phyloP scores from a whole-genome alignment of 2,797 vertebrate genomes.

The Buceros bicornis region DNA sequence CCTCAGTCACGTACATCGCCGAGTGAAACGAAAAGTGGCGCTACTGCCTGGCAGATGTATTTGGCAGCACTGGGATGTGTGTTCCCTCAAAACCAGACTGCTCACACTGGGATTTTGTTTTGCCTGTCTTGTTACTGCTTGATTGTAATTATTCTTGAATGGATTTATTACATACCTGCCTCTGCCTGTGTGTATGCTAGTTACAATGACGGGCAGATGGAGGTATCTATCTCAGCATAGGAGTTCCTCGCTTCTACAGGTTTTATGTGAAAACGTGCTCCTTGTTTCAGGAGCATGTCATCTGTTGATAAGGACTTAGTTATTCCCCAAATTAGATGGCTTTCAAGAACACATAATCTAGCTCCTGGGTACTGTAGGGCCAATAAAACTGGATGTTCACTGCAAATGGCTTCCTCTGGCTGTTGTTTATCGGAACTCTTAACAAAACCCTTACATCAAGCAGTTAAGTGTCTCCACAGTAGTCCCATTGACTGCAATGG shows the following conservation, averaged over 20 bases:
- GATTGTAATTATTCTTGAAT: not conserved
- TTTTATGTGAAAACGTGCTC: not conserved
- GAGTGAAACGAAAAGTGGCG: not conserved
- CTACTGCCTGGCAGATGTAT: not conserved
- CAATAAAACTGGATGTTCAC: not conserved
- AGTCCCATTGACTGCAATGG: not conserved
- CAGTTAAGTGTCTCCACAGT: not conserved
- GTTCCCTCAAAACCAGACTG: not conserved
- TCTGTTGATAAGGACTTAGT: not conserved
- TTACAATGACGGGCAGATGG: not conserved
- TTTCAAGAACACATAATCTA: not conserved
- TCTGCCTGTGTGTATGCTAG: not conserved
- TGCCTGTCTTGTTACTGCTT: not conserved
- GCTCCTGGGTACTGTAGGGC: not conserved
- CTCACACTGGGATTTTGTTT: not conserved
- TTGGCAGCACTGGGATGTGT: not conserved
- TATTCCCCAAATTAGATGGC: not conserved
- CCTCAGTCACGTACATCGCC: rapidly evolving
- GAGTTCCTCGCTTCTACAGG: not conserved
- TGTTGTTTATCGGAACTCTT: not conserved
- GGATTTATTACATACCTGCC: not conserved
- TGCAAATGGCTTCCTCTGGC: not conserved
- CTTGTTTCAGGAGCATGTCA: not conserved
- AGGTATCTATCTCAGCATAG: too few species aligned
- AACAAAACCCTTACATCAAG: not conserved